These are phyloP conservation scores for Yponomeuta sedellus DNA, from an alignment of 2,888 invertebrate species.

Conservation along the genomic window DNA sequence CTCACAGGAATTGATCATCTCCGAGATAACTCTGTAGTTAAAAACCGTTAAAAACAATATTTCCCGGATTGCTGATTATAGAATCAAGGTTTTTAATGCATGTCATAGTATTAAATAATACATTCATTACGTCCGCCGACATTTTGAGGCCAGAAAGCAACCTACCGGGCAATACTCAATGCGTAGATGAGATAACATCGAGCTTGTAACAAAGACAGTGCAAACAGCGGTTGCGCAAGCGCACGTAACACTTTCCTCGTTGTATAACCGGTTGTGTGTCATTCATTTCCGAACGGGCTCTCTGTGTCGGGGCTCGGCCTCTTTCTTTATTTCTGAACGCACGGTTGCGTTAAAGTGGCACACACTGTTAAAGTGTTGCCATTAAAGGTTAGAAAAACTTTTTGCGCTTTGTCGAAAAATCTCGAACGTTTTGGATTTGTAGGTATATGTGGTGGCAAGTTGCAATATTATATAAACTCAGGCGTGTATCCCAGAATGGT, in stretches of 20 bases:
- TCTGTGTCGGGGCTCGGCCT: conserved; percentile 19
- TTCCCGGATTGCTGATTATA: no score
- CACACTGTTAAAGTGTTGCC: not conserved
- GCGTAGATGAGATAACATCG: not conserved
- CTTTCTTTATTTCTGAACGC: conserved; percentile 13
- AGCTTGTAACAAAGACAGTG: conserved; percentile 7
- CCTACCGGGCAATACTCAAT: not conserved
- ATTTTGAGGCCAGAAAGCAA: not conserved
- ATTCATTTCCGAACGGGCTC: conserved; percentile 18
- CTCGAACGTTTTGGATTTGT: no score
- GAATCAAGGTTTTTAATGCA: not conserved
- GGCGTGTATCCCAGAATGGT: no score
- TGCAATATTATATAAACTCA: no score
- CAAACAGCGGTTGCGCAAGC: conserved; percentile 20
- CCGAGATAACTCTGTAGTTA: no score
- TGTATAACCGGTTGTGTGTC: conserved; percentile 6
- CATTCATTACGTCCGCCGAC: not conserved
- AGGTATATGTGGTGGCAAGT: no score
- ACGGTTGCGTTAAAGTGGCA: not conserved
- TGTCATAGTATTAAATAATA: not conserved
- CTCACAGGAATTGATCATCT: no score
- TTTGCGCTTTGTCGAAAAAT: no score
- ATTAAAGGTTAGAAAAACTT: no score
- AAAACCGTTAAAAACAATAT: no score
- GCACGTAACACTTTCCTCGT: conserved; percentile 21